Percentiles rank a stretch among this genome's conserved stretches.
phyloP scores from a whole-genome alignment of 1,140 invertebrate genomes.

The Halyomorpha halys region DNA sequence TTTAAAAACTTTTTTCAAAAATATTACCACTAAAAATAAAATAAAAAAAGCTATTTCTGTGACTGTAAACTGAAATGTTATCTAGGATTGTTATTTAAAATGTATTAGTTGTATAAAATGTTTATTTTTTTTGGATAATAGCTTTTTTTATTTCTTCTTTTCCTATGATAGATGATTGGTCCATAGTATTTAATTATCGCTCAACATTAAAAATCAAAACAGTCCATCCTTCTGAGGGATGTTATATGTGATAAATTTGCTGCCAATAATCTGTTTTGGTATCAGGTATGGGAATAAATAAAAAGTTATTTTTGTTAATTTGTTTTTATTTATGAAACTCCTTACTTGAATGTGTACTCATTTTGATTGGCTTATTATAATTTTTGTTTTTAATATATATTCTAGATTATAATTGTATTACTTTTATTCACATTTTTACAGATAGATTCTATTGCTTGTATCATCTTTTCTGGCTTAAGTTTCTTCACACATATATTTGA shows the following conservation, averaged over 20 bases:
- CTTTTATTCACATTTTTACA: constrained; percentile 5
- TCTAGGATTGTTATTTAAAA: constrained; percentile 9
- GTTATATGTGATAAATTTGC: constrained; percentile 20
- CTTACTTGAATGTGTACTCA: not conserved
- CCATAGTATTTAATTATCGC: constrained; percentile 18
- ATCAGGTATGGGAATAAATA: constrained; percentile 20
- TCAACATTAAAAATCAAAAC: constrained; percentile 20
- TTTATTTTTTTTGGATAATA: constrained; percentile 14
- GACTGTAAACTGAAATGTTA: constrained; percentile 1
- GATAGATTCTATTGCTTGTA: not conserved
- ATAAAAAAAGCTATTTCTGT: constrained; percentile 13
- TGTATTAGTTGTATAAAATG: constrained; percentile 7
- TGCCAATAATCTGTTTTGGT: constrained; percentile 22
- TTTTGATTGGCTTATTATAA: not conserved
- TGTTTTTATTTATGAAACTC: not conserved
- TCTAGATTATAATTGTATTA: not conserved
- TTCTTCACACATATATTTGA: constrained; percentile 21
- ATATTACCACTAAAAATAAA: not conserved
- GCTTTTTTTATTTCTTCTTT: constrained; percentile 17
- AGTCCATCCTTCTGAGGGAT: not conserved
- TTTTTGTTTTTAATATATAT: not conserved
- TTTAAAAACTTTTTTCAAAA: constrained; percentile 6
- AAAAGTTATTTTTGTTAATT: constrained; percentile 12
- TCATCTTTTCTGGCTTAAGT: not conserved
- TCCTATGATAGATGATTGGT: constrained; percentile 1